Evolutionary conservation across 2,888 invertebrate genomes (phyloP), one percentile per base, ranked within the genome.

Genomic region (Creontiades dilutus): DNA sequence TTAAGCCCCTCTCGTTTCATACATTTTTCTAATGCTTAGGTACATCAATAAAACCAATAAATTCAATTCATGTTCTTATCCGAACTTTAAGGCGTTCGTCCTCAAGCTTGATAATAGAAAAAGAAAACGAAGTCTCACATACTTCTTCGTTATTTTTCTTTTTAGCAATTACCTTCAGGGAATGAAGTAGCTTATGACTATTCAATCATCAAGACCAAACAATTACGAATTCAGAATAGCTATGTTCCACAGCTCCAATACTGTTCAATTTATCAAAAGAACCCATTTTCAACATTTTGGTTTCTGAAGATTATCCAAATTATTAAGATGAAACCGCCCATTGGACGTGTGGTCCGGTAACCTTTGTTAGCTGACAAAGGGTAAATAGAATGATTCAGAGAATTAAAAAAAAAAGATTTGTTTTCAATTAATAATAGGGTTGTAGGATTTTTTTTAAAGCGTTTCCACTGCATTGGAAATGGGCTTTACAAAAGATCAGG

Each of bases 401-500:
- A 23, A n/a, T n/a, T n/a, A n/a, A 11, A 0, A 27, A 68, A 68
- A 19, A 27, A 68, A 23, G 7, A n/a, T 27, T 78, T n/a, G 9
- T 46, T 78, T 46, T 78, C 78, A 46, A 46, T 46, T 47, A 78
- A 78, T 78, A 11, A 78, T 47, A 78, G 47, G 47, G 78, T 37
- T 78, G 37, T 13, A 5, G n/a, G 46, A 16, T 28, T 78, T 78
- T 78, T 46, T 78, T 46, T 7, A 27, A 16, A 16, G 82, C 52
- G 82, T 27, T 52, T 23, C 12, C n/a, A 19, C 11, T 68, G 68
- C 68, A 68, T 68, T 68, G 68, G 68, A 68, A 68, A 68, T 68
- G 27, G 68, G 37, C 37, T 68, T 68, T 68, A 23, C 68, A 19
- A 68, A 82, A 48, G 82, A 82, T 82, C 23, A 82, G 82, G 52